Base-by-base conservation (phyloP, 1,140 invertebrate species). In the Drosophila virilis region DNA sequence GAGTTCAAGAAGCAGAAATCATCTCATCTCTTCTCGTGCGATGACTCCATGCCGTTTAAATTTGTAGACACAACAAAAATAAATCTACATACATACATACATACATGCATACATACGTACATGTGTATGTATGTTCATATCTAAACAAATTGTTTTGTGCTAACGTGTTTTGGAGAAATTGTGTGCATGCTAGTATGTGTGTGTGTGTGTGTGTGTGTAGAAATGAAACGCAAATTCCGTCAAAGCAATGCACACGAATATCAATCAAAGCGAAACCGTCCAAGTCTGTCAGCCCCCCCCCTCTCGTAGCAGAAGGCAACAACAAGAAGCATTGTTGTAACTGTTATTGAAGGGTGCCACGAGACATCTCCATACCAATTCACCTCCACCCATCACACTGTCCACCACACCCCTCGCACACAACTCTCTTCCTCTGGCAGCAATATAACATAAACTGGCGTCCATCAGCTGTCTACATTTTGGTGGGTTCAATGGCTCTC, bases 401-500 rank as follows among this genome's bases (percentile, higher is more conserved):
- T 9, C 51, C 32, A 52, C 28, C 42, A 15, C 42, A 15, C 8
- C 15, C n/a, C 13, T 46, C 50, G 7, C 42, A 8, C 35, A 35
- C 32, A 13, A 15, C 45, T 33, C 45, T 43, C n/a, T 50, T 7
- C 35, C 15, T 42, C 42, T 35, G 28, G 13, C 42, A 59, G 52
- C 52, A 22, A 10, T 5, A 54, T 17, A 17, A 9, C 52, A 54
- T 57, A 52, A 50, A 22, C 17, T 46, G 46, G 32, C 55, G 57
- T 74, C 58, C 77, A 86, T 88, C 83, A 86, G 83, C 83, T 86
- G 83, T 88, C 64, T 64, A 86, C 50, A 65, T 51, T 75, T 80
- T 80, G 74, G 83, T 88, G 83, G 73, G 83, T 86, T 86, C 83
- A 88, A 83, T 86, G 83, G 58, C 83, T 86, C 70, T 60, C 55